A percentile compares a stretch with the other conserved stretches of the same genome.
Conservation (phyloP, 2,113 vertebrate genomes). For the Mus musculus region GRCm39 chr4:125161001-125161500, state of each 20-base stretch:
- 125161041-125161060: background rate
- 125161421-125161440: background rate
- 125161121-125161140: background rate
- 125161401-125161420: background rate
- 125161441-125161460: background rate
- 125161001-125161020: background rate
- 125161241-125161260: background rate
- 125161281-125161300: background rate
- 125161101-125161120: background rate
- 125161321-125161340: background rate
- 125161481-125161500: background rate
- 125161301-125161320: background rate
- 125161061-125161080: background rate
- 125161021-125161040: no score
- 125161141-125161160: background rate
- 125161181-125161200: background rate
- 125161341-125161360: rapidly evolving
- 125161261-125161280: background rate
- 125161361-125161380: background rate
- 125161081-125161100: background rate
- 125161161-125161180: background rate
- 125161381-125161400: background rate
- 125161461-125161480: background rate
- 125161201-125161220: background rate
- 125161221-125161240: background rate